Evolutionary conservation across 2,888 invertebrate species (phyloP), one percentile per base, ranked within the genome.

Genomic region (Spodoptera exigua): DNA sequence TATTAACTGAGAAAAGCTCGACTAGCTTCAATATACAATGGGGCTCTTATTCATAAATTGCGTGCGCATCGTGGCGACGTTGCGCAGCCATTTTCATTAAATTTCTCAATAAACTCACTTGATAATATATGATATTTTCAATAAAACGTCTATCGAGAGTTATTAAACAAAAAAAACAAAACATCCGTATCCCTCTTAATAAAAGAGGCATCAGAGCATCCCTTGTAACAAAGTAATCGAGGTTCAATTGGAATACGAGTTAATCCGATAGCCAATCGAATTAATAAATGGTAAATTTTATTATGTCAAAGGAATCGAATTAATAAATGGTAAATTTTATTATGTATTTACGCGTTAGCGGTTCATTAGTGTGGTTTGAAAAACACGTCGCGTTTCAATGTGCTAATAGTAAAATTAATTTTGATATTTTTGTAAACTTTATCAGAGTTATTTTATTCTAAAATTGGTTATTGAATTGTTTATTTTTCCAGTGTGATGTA

Each of bases 291-390:
- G 57, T 34, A 45, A 57, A 73, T 70, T 76, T 61, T 59, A 77
- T 69, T 57, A 74, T 10, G 62, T 73, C n/a, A n/a, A n/a, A n/a
- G 47, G 58, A 77, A 70, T 57, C 58, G 61, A 74, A 74, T 65
- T 74, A 70, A 77, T 74, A 63, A 63, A 61, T 61, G 57, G 57
- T 34, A 45, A 57, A 73, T 70, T 76, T 61, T 59, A 77, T 69
- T 57, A 74, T 10, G 62, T 73, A 73, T 73, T 69, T 55, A 73
- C 47, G 44, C 55, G 44, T 40, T 48, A 14, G 27, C 48, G 61
- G 49, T 35, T 41, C 41, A 49, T 72, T 72, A 36, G 44, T 37
- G 47, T 40, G 40, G 7, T 49, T n/a, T 72, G 60, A 67, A 68
- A 66, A 59, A 41, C 35, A 46, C 73, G 11, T 14, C 16, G 16